Conservation (phyloP, 2,888 invertebrate genomes). For the Sympetrum striolatum region DNA sequence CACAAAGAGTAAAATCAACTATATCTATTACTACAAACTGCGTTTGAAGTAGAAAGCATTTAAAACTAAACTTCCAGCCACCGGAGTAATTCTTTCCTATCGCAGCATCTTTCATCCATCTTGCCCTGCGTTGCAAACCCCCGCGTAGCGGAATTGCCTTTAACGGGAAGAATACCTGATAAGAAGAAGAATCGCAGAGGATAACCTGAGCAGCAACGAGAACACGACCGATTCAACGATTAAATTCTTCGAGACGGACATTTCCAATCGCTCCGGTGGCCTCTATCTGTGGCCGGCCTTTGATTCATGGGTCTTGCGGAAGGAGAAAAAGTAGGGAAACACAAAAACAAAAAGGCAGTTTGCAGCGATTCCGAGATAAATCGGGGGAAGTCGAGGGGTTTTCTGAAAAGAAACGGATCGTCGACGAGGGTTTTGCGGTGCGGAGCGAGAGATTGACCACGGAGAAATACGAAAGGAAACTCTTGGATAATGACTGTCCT, state of each 20-base stretch:
- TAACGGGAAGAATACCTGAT: neutral
- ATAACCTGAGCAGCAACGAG: neutral
- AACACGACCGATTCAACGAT: neutral
- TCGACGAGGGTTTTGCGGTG: neutral
- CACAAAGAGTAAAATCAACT: too few species aligned
- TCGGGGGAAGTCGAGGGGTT: neutral
- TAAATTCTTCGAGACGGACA: conserved; percentile 1
- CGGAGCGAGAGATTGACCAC: neutral
- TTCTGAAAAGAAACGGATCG: neutral
- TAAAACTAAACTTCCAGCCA: too few species aligned
- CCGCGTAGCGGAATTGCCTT: neutral
- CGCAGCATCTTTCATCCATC: neutral
- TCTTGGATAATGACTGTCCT: neutral
- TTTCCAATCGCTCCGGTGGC: neutral
- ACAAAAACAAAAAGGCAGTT: neutral
- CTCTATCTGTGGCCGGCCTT: neutral
- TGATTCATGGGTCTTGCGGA: neutral
- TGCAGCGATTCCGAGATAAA: neutral
- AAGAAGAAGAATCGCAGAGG: neutral
- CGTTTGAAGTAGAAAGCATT: too few species aligned
- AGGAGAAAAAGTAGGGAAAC: neutral
- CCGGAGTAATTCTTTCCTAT: neutral
- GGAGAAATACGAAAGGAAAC: neutral
- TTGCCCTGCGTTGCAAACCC: neutral
- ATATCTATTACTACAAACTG: too few species aligned